Evolutionary conservation across 1,140 invertebrate species (phyloP), one percentile per base, ranked within the genome.

Genomic region (Rhynchophorus ferrugineus): DNA sequence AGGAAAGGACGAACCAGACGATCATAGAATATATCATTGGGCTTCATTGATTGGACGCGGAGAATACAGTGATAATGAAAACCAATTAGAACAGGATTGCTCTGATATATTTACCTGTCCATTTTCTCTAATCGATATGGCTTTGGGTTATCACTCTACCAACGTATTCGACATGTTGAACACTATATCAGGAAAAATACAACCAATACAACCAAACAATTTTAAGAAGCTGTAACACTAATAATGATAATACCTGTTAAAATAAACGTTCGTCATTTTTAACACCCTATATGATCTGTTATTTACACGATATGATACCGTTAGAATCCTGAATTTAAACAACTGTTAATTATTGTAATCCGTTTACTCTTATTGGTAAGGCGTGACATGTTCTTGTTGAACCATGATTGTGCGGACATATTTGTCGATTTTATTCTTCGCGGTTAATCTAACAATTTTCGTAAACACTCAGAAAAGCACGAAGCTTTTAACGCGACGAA

Each of bases 61-160:
- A 9, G 29, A 29, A 29, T 5, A 29, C 11, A 29, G 5, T 29
- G 5, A 47, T 20, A 19, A 34, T 19, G 68, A 62, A 57, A 70
- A 63, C 65, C 65, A 24, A 17, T 44, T 41, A 17, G 70, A 62
- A 38, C n/a, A n/a, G n/a, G 71, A 78, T 43, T 87, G 84, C 60
- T 67, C 72, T 9, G 58, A 60, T 46, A 71, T 74, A 49, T 87
- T 79, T 65, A 66, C 73, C 35, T 87, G 84, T 66, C 75, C 78
- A 11, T 75, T 87, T 52, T 86, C 84, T 5, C 67, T 87, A 51
- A 75, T 87, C 49, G 83, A 86, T 69, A 75, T 84, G 70, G 82
- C 81, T 18, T 73, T 84, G 50, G 83, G 83, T n/a, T 80, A 79
- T 67, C 85, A 85, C 63, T 55, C 44, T 11, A 19, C 8, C 7